These are phyloP conservation scores for Solea senegalensis DNA, from an alignment of 2,113 vertebrate genomes.

Conservation along the genomic window DNA sequence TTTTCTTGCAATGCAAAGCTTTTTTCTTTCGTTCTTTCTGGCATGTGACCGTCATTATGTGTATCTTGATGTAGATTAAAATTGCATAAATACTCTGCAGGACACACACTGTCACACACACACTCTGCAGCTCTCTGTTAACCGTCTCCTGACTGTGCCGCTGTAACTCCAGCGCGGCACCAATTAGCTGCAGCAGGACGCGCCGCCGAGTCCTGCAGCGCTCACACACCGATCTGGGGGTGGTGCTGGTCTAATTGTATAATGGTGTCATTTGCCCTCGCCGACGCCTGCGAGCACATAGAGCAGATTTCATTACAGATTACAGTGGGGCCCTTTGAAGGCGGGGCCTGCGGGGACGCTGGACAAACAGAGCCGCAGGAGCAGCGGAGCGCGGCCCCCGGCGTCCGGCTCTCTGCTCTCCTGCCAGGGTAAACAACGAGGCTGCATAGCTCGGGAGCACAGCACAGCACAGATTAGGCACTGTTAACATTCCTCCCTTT, in stretches of 20 bases:
- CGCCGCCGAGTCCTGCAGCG: constrained; percentile 3
- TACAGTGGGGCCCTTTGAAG: constrained; percentile 71
- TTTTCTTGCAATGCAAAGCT: neutral
- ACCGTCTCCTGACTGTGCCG: neutral
- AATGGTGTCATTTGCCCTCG: constrained; percentile 74
- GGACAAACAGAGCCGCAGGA: constrained; percentile 59
- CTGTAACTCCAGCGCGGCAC: constrained; percentile 10
- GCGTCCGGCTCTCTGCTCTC: constrained; percentile 65
- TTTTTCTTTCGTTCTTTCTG: neutral
- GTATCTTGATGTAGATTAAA: constrained; percentile 10
- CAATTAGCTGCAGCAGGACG: constrained; percentile 46
- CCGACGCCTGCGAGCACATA: constrained; percentile 68
- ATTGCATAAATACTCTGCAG: neutral
- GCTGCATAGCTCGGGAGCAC: constrained; percentile 63
- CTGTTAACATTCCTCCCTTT: constrained; percentile 60
- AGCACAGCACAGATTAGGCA: constrained; percentile 63
- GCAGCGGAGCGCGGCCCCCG: constrained; percentile 49
- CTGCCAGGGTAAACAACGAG: constrained; percentile 76
- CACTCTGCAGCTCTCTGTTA: neutral
- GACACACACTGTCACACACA: constrained; percentile 1
- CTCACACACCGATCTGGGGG: constrained; percentile 36
- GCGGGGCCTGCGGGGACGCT: constrained; percentile 57
- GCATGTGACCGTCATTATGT: neutral
- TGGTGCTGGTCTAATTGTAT: constrained; percentile 55
- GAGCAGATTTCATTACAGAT: constrained; percentile 66